Percentiles rank a stretch among this genome's conserved stretches.
Conservation (phyloP, 2,888 invertebrate species). For the Lapara coniferarum region DNA sequence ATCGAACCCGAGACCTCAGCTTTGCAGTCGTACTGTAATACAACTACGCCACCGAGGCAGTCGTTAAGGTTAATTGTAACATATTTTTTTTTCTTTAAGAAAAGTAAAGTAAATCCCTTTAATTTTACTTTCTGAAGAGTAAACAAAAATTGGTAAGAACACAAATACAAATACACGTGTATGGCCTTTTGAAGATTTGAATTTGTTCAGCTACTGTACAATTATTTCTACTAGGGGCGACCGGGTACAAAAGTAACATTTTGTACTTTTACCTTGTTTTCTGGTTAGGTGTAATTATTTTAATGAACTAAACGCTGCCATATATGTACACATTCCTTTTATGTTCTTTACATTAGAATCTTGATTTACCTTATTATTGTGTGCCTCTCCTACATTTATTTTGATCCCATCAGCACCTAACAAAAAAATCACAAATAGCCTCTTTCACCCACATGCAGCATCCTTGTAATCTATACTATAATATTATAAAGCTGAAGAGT, state of each 20-base stretch:
- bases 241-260: neutral
- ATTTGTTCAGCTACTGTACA: neutral
- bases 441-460: constrained; percentile 60
- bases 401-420: neutral
- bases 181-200: no score
- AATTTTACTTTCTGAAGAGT: no score
- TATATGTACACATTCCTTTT: neutral
- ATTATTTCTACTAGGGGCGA: constrained; percentile 1
- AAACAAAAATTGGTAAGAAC: no score
- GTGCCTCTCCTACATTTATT: neutral
- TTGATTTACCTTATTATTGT: neutral
- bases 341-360: neutral
- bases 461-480: no score
- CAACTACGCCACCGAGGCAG: no score
- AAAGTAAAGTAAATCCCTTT: no score
- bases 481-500: no score
- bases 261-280: constrained; percentile 22
- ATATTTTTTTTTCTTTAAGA: no score
- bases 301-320: neutral
- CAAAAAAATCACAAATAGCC: constrained; percentile 32
- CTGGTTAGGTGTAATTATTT: neutral
- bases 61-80: no score
- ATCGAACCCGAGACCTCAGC: no score
- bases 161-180: no score
- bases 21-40: no score